Evolutionary conservation across 2,888 invertebrate species (phyloP).

Genomic region (Cephus pulcher): DNA sequence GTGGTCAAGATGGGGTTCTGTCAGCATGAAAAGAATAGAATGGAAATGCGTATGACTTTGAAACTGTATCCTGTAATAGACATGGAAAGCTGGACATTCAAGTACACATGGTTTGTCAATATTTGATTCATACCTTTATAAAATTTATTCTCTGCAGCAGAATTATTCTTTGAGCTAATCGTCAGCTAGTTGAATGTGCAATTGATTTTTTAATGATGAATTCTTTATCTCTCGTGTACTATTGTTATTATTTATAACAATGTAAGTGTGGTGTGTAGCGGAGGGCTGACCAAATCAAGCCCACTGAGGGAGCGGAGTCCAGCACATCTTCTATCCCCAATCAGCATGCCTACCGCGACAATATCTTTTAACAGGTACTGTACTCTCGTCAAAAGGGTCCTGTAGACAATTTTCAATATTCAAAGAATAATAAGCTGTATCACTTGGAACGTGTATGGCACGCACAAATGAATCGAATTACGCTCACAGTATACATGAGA

Average conservation of each 20-base stretch:
- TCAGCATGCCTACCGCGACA: slow-evolving; percentile 71
- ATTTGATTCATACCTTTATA: neutral
- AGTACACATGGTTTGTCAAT: slow-evolving; percentile 22
- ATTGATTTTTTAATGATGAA: slow-evolving; percentile 8
- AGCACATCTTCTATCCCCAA: slow-evolving; percentile 70
- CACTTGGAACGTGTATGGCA: neutral
- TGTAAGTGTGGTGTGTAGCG: slow-evolving; percentile 58
- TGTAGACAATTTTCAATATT: neutral
- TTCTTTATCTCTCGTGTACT: neutral
- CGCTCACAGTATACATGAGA: neutral
- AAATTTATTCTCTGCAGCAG: neutral
- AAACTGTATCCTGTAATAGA: slow-evolving; percentile 15
- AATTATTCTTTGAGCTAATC: neutral
- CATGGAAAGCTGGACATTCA: slow-evolving; percentile 19
- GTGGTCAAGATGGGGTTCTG: slow-evolving; percentile 1
- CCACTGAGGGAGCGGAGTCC: slow-evolving; percentile 62
- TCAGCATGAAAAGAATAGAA: neutral
- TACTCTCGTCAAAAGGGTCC: slow-evolving; percentile 20
- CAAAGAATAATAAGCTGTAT: neutral
- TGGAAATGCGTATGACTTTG: slow-evolving; percentile 13
- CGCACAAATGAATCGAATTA: neutral
- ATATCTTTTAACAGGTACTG: slow-evolving; percentile 73
- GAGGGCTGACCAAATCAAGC: slow-evolving; percentile 59
- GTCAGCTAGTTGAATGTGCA: neutral
- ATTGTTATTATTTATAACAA: slow-evolving; percentile 25